Evolutionary conservation across 2,797 vertebrate genomes (phyloP).

Genomic region (Poeciliopsis paucimaculata): DNA sequence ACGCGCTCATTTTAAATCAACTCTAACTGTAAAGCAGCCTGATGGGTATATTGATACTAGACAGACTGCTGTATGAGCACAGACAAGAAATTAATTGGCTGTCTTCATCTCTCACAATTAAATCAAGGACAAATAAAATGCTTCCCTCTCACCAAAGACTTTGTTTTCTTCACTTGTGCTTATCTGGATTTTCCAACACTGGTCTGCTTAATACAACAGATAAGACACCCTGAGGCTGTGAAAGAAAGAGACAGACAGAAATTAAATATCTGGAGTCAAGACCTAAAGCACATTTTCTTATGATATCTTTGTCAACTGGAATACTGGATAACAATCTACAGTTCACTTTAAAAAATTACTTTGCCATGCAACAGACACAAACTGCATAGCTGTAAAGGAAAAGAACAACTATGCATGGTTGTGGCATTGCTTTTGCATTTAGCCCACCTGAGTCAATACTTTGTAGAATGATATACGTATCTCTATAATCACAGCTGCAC

Average conservation of each 20-base stretch:
- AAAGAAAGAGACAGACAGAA: background rate
- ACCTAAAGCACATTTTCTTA: background rate
- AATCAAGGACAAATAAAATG: conserved; percentile 32
- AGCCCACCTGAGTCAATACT: background rate
- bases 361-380: background rate
- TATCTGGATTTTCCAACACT: conserved; percentile 23
- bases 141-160: conserved; percentile 21
- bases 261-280: background rate
- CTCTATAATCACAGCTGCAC: background rate
- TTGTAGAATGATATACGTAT: background rate
- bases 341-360: background rate
- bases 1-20: conserved; percentile 13
- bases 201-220: conserved; percentile 7
- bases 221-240: background rate
- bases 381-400: background rate
- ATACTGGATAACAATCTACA: background rate
- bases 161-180: conserved; percentile 22
- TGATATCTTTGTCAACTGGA: background rate
- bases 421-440: background rate
- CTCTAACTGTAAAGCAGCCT: conserved; percentile 24
- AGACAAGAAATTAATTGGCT: conserved; percentile 27
- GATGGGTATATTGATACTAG: conserved; percentile 22
- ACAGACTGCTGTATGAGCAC: conserved; percentile 6
- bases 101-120: conserved; percentile 26
- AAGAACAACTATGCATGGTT: background rate